Conservation (phyloP, 2,113 vertebrate species). For the Falcunculus frontatus region DNA sequence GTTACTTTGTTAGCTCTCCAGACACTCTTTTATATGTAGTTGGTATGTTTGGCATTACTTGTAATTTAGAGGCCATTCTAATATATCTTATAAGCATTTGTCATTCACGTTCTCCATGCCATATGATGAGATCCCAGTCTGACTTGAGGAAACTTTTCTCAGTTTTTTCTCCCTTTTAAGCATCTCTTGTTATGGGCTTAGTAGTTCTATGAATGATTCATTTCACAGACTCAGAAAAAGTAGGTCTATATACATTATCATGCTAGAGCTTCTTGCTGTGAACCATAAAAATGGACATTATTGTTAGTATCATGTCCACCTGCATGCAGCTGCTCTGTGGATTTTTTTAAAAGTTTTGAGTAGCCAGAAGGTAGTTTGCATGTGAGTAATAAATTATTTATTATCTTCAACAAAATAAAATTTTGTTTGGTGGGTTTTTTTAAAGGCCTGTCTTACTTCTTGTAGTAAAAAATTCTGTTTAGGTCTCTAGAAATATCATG, state of each 20-base stretch:
- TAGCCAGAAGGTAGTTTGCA: neutral
- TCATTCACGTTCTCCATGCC: neutral
- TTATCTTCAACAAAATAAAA: neutral
- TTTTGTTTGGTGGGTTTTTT: neutral
- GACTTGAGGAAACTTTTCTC: neutral
- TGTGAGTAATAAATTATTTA: neutral
- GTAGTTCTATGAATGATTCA: neutral
- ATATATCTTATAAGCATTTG: neutral
- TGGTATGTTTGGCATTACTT: neutral
- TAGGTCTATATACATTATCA: neutral
- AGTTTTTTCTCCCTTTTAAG: neutral
- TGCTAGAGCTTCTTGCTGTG: neutral
- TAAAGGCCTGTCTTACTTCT: neutral
- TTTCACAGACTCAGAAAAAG: neutral
- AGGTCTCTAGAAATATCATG: neutral
- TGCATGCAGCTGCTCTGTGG: neutral
- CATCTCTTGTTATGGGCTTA: neutral
- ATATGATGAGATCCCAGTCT: neutral
- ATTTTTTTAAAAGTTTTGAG: neutral
- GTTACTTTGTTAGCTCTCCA: neutral
- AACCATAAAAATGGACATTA: neutral
- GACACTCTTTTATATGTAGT: neutral
- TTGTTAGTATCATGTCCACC: neutral
- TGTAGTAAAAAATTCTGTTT: neutral
- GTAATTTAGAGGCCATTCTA: neutral